A percentile compares a stretch with the other conserved stretches of the same genome.
phyloP scores from a whole-genome alignment of 2,113 vertebrate species.

The Tringa solitaria region DNA sequence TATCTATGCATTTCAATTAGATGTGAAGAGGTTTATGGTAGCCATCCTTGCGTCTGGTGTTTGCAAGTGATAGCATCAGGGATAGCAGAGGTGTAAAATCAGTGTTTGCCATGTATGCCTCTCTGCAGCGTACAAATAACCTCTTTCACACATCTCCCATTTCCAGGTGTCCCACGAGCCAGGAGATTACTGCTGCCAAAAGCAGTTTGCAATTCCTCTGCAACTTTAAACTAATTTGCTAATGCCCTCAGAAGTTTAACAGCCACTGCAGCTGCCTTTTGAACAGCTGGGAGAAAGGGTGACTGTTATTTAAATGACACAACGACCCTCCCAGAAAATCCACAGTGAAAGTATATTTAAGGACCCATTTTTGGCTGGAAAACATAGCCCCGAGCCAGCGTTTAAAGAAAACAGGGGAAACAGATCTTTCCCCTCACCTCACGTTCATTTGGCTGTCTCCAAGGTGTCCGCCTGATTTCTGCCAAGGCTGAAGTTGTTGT shows the following conservation, averaged over 20 bases:
- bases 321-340: not conserved
- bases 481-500: conserved; percentile 30
- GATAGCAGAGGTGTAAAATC: conserved; percentile 6
- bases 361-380: conserved; percentile 30
- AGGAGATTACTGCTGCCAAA: not conserved
- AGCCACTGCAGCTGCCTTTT: not conserved
- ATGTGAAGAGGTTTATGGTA: not conserved
- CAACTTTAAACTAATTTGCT: not conserved
- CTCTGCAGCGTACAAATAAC: not conserved
- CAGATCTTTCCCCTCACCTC: not conserved
- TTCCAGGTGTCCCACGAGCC: not conserved
- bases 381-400: not conserved
- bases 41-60: not conserved
- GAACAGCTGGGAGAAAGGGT: not conserved
- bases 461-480: not conserved
- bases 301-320: conserved; percentile 22
- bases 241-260: conserved; percentile 17
- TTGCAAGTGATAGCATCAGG: not conserved
- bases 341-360: not conserved
- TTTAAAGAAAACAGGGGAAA: not conserved
- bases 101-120: not conserved
- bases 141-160: not conserved
- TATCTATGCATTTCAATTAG: conserved; percentile 1
- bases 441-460: conserved; percentile 29
- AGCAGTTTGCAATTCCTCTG: not conserved